A percentile compares a stretch with the other conserved stretches of the same genome.
Conservation (phyloP, 2,113 vertebrate genomes). For the Leiothrix lutea region DNA sequence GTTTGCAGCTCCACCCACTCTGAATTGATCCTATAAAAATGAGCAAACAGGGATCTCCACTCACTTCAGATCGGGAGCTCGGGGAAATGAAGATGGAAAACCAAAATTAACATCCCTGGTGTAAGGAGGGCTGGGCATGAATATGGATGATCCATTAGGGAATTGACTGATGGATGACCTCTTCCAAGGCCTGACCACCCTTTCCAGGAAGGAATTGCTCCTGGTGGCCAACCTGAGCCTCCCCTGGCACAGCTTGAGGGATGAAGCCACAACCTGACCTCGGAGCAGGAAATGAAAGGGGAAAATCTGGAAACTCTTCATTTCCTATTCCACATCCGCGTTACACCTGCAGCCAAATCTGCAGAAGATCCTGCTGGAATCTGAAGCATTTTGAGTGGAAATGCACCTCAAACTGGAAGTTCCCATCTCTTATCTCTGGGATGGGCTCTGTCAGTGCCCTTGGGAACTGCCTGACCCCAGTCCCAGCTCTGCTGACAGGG, state of each 20-base stretch:
- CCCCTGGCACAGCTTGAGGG: too few relatives aligned
- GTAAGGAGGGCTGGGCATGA: background rate
- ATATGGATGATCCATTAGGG: background rate
- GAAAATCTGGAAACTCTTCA: too few relatives aligned
- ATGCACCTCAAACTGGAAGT: accelerated
- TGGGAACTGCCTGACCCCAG: accelerated
- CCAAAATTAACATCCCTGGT: background rate
- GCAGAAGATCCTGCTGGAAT: too few relatives aligned
- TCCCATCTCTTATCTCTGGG: background rate
- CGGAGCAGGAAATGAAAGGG: too few relatives aligned
- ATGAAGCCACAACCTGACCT: too few relatives aligned
- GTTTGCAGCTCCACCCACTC: background rate
- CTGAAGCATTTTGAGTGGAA: too few relatives aligned
- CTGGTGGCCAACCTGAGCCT: too few relatives aligned
- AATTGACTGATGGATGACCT: background rate
- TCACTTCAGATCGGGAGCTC: background rate
- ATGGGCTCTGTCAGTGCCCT: too few relatives aligned
- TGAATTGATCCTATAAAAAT: background rate
- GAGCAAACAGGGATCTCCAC: background rate
- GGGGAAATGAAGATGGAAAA: conserved; percentile 13
- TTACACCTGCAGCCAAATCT: too few relatives aligned
- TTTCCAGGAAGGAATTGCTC: background rate
- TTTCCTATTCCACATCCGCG: too few relatives aligned
- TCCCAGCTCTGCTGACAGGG: accelerated
- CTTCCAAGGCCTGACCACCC: background rate